Conservation (phyloP, 2,113 vertebrate genomes). For the Oceanites oceanicus region DNA sequence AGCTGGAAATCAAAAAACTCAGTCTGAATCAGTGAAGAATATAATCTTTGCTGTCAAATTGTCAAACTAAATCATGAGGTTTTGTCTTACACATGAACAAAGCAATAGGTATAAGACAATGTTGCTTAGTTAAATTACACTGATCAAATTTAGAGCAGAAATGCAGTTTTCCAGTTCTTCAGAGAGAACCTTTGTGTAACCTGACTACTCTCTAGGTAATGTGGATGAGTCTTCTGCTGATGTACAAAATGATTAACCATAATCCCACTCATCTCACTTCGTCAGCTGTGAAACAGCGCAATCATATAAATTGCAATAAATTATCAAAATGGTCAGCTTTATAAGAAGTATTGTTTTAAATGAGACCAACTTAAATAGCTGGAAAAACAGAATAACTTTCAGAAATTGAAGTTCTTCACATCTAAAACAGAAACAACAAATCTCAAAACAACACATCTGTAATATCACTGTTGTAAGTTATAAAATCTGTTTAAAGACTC, state of each 20-base stretch:
- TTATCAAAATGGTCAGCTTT: neutral
- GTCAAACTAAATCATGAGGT: neutral
- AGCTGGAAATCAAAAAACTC: neutral
- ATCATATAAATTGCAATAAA: neutral
- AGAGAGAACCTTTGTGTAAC: neutral
- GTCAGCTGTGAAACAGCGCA: neutral
- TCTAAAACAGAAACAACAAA: neutral
- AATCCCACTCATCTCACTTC: neutral
- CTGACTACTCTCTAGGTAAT: neutral
- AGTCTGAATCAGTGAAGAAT: neutral
- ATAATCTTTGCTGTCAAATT: neutral
- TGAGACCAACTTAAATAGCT: neutral
- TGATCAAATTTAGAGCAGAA: neutral
- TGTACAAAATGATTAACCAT: neutral
- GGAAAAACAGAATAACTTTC: neutral
- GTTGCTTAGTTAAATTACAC: neutral
- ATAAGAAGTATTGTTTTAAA: neutral
- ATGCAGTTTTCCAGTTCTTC: neutral
- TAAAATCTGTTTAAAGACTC: neutral
- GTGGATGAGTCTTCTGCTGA: neutral
- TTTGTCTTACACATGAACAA: neutral
- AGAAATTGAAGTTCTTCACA: neutral
- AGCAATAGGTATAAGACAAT: neutral
- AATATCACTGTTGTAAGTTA: neutral
- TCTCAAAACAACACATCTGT: neutral